These are phyloP conservation scores for Eucera pruinosa DNA, from an alignment of 2,888 invertebrate genomes.

Conservation along the genomic window DNA sequence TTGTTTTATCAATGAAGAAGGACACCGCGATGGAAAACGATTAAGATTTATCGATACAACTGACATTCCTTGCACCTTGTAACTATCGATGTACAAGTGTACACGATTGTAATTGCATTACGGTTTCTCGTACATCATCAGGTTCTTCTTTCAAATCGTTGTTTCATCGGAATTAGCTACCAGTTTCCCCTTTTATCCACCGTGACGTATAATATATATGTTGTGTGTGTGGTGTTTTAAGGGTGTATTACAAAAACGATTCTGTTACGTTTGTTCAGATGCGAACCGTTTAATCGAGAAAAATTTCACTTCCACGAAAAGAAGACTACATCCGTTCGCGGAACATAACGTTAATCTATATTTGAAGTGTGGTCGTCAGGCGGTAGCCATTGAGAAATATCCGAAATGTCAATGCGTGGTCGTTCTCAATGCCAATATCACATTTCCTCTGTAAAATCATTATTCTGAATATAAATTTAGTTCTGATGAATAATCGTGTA, in stretches of 20 bases:
- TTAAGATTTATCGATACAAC: constrained; percentile 28
- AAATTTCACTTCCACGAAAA: constrained; percentile 4
- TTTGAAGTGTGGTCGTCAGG: constrained; percentile 6
- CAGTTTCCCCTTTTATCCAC: not conserved
- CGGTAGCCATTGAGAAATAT: not conserved
- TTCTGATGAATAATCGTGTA: constrained; percentile 13
- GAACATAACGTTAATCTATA: constrained; percentile 18
- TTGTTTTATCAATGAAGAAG: not conserved
- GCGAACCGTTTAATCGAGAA: constrained; percentile 10
- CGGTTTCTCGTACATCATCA: constrained; percentile 34
- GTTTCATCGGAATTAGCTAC: constrained; percentile 20
- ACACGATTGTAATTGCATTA: constrained; percentile 24
- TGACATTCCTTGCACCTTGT: constrained; percentile 16
- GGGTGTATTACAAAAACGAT: not conserved
- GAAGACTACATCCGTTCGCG: not conserved
- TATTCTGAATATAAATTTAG: constrained; percentile 28
- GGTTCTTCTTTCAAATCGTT: constrained; percentile 32
- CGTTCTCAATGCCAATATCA: not conserved
- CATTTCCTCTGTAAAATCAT: not conserved
- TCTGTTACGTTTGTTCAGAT: not conserved
- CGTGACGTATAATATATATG: not conserved
- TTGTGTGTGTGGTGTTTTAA: not conserved
- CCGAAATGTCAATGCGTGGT: constrained; percentile 40
- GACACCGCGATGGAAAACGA: not conserved
- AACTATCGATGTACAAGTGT: not conserved